These are phyloP conservation scores for Pseudomyrmex sp. DNA, from an alignment of 1,140 invertebrate species.

Conservation along the genomic window DNA sequence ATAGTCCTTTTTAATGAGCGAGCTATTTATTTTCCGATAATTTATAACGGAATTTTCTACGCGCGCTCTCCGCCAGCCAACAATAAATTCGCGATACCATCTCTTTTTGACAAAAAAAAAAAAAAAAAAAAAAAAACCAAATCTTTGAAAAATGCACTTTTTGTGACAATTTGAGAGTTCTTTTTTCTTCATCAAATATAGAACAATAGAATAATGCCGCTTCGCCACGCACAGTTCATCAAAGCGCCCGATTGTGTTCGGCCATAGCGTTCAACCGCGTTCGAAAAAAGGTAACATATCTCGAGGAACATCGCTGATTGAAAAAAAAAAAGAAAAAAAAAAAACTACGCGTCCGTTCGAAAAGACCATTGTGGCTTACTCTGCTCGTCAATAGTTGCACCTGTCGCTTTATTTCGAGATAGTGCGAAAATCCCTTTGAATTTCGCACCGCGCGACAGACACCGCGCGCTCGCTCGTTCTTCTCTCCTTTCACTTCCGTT, in stretches of 20 bases:
- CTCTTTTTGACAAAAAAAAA: neutral
- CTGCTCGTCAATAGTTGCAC: slow-evolving; percentile 50
- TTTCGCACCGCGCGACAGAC: slow-evolving; percentile 29
- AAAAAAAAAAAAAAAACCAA: too few relatives aligned
- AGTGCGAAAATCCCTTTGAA: slow-evolving; percentile 41
- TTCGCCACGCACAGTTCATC: neutral
- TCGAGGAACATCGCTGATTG: slow-evolving; percentile 23
- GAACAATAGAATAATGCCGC: slow-evolving; percentile 5
- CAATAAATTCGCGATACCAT: neutral
- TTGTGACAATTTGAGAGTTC: neutral
- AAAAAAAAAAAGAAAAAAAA: too few relatives aligned
- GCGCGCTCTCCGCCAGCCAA: neutral
- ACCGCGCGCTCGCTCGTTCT: slow-evolving; percentile 17
- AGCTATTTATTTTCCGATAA: slow-evolving; percentile 41
- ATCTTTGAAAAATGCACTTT: too few relatives aligned
- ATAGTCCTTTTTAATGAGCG: slow-evolving; percentile 54
- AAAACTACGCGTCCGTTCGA: slow-evolving; percentile 12
- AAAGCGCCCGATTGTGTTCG: neutral
- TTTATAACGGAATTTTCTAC: slow-evolving; percentile 24
- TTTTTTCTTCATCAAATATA: neutral
- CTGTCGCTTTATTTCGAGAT: slow-evolving; percentile 53
- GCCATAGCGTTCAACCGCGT: neutral
- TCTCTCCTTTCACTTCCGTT: slow-evolving; percentile 23
- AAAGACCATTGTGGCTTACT: slow-evolving; percentile 44
- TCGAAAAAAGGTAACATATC: slow-evolving; percentile 26